Evolutionary conservation across 2,888 invertebrate species (phyloP).

Genomic region (Sinohyriopsis cumingii): DNA sequence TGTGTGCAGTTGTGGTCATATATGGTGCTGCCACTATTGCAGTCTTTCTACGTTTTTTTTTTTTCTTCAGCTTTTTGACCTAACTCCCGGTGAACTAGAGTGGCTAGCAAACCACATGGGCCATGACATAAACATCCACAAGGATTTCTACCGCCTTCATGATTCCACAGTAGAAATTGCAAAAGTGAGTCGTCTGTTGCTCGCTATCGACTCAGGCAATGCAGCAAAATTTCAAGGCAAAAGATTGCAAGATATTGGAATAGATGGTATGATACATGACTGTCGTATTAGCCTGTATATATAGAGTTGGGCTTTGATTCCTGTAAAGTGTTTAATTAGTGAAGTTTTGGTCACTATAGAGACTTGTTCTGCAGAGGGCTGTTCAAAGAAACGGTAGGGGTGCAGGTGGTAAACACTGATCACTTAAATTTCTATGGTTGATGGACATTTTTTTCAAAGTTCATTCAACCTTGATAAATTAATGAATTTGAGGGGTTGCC

Average conservation of each 20-base stretch:
- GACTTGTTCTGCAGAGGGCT: too few relatives aligned
- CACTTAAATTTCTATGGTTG: too few relatives aligned
- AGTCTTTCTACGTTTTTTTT: background rate
- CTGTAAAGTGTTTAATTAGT: too few relatives aligned
- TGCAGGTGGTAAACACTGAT: too few relatives aligned
- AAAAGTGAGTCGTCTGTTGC: constrained; percentile 8
- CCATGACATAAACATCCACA: constrained; percentile 8
- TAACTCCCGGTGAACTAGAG: constrained; percentile 3
- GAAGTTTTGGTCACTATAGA: too few relatives aligned
- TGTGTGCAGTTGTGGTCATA: too few relatives aligned
- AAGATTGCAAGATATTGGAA: constrained; percentile 5
- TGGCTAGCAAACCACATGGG: constrained; percentile 13
- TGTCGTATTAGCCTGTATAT: too few relatives aligned
- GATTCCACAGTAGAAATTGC: constrained; percentile 9
- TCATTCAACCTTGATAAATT: too few relatives aligned
- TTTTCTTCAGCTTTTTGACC: constrained; percentile 6
- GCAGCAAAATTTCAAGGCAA: constrained; percentile 3
- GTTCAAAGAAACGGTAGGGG: too few relatives aligned
- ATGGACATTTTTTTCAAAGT: too few relatives aligned
- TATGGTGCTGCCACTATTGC: background rate
- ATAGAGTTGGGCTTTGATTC: too few relatives aligned
- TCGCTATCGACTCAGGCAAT: constrained; percentile 5
- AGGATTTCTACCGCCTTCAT: constrained; percentile 8
- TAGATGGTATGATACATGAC: constrained; percentile 5
- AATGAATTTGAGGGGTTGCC: too few relatives aligned